Evolutionary conservation across 1,140 invertebrate species (phyloP).

Genomic region (Micrasema minimum): DNA sequence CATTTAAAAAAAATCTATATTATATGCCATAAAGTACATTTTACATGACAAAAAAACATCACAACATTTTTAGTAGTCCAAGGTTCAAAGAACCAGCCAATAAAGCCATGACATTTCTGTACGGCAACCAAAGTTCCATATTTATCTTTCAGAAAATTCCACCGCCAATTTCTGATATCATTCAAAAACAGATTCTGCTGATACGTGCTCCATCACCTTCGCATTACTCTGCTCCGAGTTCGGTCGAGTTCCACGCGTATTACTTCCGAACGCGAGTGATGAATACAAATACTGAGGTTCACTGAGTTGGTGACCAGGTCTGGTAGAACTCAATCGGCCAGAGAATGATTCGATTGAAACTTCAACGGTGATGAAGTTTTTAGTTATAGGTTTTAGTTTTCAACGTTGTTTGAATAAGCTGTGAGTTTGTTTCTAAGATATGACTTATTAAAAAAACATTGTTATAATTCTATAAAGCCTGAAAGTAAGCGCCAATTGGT

Average conservation of each 20-base stretch:
- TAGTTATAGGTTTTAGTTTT: too few relatives aligned
- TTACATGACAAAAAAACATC: too few relatives aligned
- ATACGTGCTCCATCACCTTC: slow-evolving; percentile 25
- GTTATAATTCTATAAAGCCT: too few relatives aligned
- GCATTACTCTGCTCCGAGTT: background rate
- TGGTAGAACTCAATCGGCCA: slow-evolving; percentile 1
- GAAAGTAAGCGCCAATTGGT: too few relatives aligned
- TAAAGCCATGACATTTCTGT: slow-evolving; percentile 2
- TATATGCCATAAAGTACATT: too few relatives aligned
- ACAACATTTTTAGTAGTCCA: too few relatives aligned
- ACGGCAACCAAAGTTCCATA: slow-evolving; percentile 1
- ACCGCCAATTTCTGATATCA: slow-evolving; percentile 19
- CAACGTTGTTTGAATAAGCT: too few relatives aligned
- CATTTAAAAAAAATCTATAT: too few relatives aligned
- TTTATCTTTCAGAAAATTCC: slow-evolving; percentile 18
- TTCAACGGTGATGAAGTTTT: background rate
- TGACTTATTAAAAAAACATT: too few relatives aligned
- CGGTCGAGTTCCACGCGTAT: slow-evolving; percentile 14
- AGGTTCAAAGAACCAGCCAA: too few relatives aligned
- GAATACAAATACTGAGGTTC: slow-evolving; percentile 30
- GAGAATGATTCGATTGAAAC: slow-evolving; percentile 5
- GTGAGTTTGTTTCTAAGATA: too few relatives aligned
- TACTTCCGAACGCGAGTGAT: slow-evolving; percentile 1
- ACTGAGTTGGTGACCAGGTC: slow-evolving; percentile 17
- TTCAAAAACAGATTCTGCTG: slow-evolving; percentile 36